Conservation (phyloP, 1,140 invertebrate species). For the Orius insidiosus region DNA sequence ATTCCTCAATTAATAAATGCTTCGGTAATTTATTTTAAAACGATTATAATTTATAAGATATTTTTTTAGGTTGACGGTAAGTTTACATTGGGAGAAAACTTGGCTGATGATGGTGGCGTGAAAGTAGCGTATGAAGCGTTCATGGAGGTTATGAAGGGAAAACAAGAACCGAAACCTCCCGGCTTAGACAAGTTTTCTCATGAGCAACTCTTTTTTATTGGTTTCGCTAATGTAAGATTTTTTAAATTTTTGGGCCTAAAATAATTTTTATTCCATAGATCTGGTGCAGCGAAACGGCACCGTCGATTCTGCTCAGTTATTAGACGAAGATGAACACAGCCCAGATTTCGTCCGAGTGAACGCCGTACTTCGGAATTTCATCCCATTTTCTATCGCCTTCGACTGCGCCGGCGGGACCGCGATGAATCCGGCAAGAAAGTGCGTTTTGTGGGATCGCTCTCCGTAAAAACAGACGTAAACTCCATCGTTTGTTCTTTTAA, state of each 20-base stretch:
- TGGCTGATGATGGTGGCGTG: slow-evolving; percentile 79
- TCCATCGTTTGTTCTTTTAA: too few relatives aligned
- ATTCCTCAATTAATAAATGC: slow-evolving; percentile 28
- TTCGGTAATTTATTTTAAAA: neutral
- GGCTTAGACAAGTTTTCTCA: slow-evolving; percentile 55
- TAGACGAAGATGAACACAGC: slow-evolving; percentile 67
- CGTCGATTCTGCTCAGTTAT: slow-evolving; percentile 59
- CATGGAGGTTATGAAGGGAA: slow-evolving; percentile 35
- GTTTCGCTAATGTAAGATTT: slow-evolving; percentile 76
- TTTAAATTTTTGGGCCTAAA: too few relatives aligned
- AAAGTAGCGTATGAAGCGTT: slow-evolving; percentile 63
- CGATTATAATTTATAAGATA: neutral
- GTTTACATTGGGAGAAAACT: slow-evolving; percentile 68
- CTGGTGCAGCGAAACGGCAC: slow-evolving; percentile 68
- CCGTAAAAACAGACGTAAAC: too few relatives aligned
- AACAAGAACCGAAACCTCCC: slow-evolving; percentile 37
- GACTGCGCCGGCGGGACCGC: slow-evolving; percentile 65
- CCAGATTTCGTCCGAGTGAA: slow-evolving; percentile 70
- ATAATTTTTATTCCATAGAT: slow-evolving; percentile 38
- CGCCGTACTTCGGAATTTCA: slow-evolving; percentile 74
- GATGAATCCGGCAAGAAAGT: slow-evolving; percentile 88
- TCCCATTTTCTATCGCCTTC: slow-evolving; percentile 74
- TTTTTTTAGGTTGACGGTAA: slow-evolving; percentile 56
- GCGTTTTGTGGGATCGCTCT: slow-evolving; percentile 80
- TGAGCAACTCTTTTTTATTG: slow-evolving; percentile 77